These are phyloP conservation scores for Saxidomus purpurata DNA, from an alignment of 1,140 invertebrate genomes.

Conservation along the genomic window DNA sequence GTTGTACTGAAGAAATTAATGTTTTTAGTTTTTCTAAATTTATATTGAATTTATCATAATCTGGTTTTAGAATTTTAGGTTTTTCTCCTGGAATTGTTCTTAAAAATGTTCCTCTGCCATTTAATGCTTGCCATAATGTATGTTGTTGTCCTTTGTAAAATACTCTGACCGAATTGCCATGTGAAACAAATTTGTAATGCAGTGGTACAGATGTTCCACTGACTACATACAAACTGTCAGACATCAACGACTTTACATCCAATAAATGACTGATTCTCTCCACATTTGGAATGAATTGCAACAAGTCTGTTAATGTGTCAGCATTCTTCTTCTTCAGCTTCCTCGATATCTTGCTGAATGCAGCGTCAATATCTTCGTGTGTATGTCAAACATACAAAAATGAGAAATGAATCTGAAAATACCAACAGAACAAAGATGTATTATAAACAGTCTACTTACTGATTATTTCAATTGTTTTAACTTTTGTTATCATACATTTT, in stretches of 20 bases:
- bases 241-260: background rate
- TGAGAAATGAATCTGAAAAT: slow-evolving; percentile 18
- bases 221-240: background rate
- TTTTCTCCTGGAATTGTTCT: background rate
- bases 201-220: background rate
- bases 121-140: background rate
- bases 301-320: background rate
- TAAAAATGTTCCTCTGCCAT: background rate
- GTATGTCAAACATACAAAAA: slow-evolving; percentile 26
- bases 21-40: background rate
- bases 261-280: background rate
- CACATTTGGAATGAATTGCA: background rate
- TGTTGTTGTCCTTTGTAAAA: slow-evolving; percentile 3
- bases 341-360: slow-evolving; percentile 18
- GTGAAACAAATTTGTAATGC: background rate
- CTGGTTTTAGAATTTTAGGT: slow-evolving; percentile 1
- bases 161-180: background rate
- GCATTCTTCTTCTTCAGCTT: slow-evolving; percentile 12
- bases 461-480: no score
- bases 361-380: slow-evolving; percentile 29
- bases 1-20: no score
- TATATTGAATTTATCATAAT: background rate
- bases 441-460: background rate
- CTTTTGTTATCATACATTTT: no score
- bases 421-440: background rate